Base-by-base conservation (phyloP, 1,140 invertebrate species). In the Sitophilus oryzae region DNA sequence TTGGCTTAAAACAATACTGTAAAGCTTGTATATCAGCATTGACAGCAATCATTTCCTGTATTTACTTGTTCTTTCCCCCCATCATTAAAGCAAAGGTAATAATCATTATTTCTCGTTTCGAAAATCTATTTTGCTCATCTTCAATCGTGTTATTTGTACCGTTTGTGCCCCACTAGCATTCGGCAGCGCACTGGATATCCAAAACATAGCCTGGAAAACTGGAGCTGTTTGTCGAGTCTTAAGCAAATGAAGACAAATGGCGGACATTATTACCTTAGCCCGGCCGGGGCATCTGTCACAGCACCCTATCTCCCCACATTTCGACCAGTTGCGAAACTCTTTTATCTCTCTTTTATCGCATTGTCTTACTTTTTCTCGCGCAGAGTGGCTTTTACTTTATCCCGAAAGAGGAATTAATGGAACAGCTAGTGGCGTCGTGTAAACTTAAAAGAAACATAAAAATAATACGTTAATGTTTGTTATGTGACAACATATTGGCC, bases 171-270 rank as follows among this genome's bases (percentile, higher is more conserved):
- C n/a, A 11, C 25, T 30, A 30, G 11, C 25, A 11, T 30, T 30
- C 25, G 25, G 5, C 11, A 30, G 25, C n/a, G n/a, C n/a, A 5
- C 25, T 30, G 25, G 11, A 30, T 30, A 30, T 30, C 25, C 25
- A 30, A n/a, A n/a, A n/a, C n/a, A n/a, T n/a, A n/a, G n/a, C n/a
- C n/a, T n/a, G n/a, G 11, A 30, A 30, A 5, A 30, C 25, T 30
- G 25, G 11, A 5, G 58, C 51, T 61, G 62, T 58, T 66, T 67
- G 60, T 58, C 45, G 55, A 60, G 63, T 66, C 59, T 62, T 65
- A 66, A 62, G 67, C 65, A 69, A 69, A 69, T 69, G 59, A 69
- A 69, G 67, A 69, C 66, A 66, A 69, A 69, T 67, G 63, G 64
- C 60, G 54, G 62, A 61, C 66, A 64, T 69, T 69, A 69, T 69